These are phyloP conservation scores for Agrotis exclamationis DNA, from an alignment of 2,888 invertebrate genomes.

Conservation along the genomic window DNA sequence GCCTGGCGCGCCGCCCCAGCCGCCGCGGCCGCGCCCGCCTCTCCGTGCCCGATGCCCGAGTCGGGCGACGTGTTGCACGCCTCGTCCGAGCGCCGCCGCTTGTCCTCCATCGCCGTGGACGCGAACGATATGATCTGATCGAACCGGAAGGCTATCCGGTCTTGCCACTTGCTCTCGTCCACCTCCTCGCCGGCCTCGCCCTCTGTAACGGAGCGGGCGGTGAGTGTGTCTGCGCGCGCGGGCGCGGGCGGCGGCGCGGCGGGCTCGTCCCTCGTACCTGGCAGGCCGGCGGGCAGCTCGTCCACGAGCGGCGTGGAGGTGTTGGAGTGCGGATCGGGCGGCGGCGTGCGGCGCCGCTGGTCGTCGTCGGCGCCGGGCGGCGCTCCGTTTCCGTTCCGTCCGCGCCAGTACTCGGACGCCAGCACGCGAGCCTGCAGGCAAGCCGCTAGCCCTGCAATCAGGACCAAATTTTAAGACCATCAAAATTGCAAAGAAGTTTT, in stretches of 20 bases:
- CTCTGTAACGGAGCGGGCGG: slow-evolving; percentile 81
- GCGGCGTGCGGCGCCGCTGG: slow-evolving; percentile 64
- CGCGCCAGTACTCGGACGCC: slow-evolving; percentile 92
- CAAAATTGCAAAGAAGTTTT: background rate
- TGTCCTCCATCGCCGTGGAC: slow-evolving; percentile 97
- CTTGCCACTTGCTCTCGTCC: slow-evolving; percentile 97
- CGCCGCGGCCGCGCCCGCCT: slow-evolving; percentile 83
- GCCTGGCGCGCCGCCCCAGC: slow-evolving; percentile 62
- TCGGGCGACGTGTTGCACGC: slow-evolving; percentile 96
- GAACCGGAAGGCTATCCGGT: slow-evolving; percentile 97
- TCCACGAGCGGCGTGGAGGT: slow-evolving; percentile 92
- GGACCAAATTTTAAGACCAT: background rate
- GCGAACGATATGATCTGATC: slow-evolving; percentile 98
- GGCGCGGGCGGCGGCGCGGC: slow-evolving; percentile 33
- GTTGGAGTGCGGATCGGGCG: slow-evolving; percentile 92
- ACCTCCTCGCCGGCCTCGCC: slow-evolving; percentile 93
- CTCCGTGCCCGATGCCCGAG: slow-evolving; percentile 94
- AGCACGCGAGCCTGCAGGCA: slow-evolving; percentile 95
- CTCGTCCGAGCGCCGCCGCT: slow-evolving; percentile 96
- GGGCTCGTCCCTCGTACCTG: slow-evolving; percentile 74
- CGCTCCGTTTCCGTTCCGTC: slow-evolving; percentile 83
- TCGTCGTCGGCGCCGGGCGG: slow-evolving; percentile 56
- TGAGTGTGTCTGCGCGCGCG: slow-evolving; percentile 45
- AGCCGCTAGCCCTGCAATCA: slow-evolving; percentile 94
- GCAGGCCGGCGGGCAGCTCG: slow-evolving; percentile 89